Conservation (phyloP, 2,888 invertebrate species). For the Steinernema hermaphroditum region DNA sequence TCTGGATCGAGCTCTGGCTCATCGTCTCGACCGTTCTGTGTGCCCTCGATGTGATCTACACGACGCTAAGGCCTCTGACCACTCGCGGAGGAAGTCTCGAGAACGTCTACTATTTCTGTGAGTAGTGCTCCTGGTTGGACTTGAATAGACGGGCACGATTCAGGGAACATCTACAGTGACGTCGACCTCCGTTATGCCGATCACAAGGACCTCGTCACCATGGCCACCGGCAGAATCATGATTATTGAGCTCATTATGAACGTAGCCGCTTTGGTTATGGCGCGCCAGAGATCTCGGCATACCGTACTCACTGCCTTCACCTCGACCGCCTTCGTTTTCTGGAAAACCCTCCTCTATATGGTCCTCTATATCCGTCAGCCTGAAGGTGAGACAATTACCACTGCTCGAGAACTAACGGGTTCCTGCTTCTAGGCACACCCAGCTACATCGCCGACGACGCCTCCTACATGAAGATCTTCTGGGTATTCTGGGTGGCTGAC, state of each 20-base stretch:
- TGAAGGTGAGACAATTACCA: conserved; percentile 35
- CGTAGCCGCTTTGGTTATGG: conserved; percentile 53
- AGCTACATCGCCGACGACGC: conserved; percentile 37
- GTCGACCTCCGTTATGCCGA: conserved; percentile 60
- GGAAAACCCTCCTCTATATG: conserved; percentile 62
- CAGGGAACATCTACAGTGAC: conserved; percentile 61
- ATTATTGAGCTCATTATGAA: conserved; percentile 58
- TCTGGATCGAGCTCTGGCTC: conserved; percentile 56
- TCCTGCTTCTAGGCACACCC: conserved; percentile 40
- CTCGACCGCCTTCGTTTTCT: conserved; percentile 57
- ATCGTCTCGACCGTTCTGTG: conserved; percentile 51
- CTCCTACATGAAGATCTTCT: conserved; percentile 35
- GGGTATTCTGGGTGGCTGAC: conserved; percentile 52
- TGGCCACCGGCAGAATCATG: conserved; percentile 62
- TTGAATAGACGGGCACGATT: too few relatives aligned
- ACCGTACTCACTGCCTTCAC: conserved; percentile 57
- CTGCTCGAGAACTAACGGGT: background rate
- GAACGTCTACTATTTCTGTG: conserved; percentile 41
- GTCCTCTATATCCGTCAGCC: conserved; percentile 54
- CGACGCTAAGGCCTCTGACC: conserved; percentile 42
- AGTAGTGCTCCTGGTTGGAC: conserved; percentile 28
- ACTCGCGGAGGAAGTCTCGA: conserved; percentile 44
- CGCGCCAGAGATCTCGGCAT: conserved; percentile 52
- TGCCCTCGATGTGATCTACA: conserved; percentile 43
- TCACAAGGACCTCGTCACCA: conserved; percentile 56